Evolutionary conservation across 30 jellyfish, hydroid and myxozoan species (phyloP).

Genomic region (Euphysa ruthae): DNA sequence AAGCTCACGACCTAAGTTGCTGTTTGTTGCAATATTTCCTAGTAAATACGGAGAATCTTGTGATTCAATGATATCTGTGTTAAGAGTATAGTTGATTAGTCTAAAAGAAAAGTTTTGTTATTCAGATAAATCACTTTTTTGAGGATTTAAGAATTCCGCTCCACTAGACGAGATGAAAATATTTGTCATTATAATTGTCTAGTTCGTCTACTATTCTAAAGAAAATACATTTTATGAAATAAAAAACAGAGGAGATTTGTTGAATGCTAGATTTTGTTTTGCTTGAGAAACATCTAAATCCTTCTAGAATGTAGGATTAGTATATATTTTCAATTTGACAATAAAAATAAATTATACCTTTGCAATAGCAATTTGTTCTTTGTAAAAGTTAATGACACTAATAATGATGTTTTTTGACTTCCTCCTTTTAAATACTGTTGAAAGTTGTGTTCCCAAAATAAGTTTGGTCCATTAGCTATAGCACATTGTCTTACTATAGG

Average conservation of each 20-base stretch:
- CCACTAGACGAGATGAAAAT: no score
- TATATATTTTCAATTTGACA: no score
- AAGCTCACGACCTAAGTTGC: conserved; percentile 50
- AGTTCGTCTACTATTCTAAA: no score
- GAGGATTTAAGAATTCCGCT: no score
- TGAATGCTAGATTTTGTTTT: no score
- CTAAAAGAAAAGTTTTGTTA: conserved; percentile 8
- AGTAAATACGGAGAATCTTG: conserved; percentile 23
- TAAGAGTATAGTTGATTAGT: not conserved
- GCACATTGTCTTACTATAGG: conserved; percentile 15
- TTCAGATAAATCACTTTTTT: no score
- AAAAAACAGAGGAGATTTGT: no score
- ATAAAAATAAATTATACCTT: no score
- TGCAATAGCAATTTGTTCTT: not conserved
- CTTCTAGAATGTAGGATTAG: no score
- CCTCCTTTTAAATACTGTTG: not conserved
- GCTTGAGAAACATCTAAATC: no score
- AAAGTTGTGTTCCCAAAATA: not conserved
- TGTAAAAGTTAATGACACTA: conserved; percentile 3
- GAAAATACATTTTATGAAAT: no score
- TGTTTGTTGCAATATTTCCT: conserved; percentile 39
- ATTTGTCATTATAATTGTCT: no score
- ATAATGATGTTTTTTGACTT: not conserved
- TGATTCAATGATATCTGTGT: not conserved
- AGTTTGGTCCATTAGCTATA: not conserved